These are phyloP conservation scores for Zaprionus bogoriensis DNA, from an alignment of 2,888 invertebrate species.

Conservation along the genomic window DNA sequence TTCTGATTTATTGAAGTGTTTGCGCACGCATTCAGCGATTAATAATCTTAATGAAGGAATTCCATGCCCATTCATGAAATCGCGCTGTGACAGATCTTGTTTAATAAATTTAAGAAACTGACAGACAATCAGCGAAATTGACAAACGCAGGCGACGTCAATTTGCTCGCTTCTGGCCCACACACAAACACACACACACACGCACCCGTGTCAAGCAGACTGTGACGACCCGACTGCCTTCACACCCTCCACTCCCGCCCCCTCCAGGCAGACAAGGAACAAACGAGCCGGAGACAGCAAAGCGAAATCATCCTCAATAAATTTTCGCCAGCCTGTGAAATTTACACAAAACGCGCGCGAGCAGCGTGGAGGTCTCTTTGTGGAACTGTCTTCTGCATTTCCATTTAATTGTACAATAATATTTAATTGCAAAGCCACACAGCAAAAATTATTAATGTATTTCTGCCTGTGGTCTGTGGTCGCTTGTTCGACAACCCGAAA, in stretches of 20 bases:
- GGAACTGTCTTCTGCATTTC: conserved; percentile 50
- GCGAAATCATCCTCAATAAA: conserved; percentile 61
- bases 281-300: conserved; percentile 22
- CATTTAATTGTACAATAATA: conserved; percentile 68
- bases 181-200: no score
- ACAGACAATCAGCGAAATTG: conserved; percentile 59
- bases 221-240: neutral
- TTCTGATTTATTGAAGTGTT: conserved; percentile 27
- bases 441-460: conserved; percentile 56
- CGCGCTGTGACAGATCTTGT: conserved; percentile 39
- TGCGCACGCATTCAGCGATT: neutral
- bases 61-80: conserved; percentile 19
- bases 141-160: conserved; percentile 42
- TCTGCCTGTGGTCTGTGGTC: conserved; percentile 14
- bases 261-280: conserved; percentile 7
- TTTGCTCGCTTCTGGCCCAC: conserved; percentile 40
- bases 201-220: neutral
- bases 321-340: conserved; percentile 51
- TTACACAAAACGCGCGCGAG: conserved; percentile 37
- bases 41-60: conserved; percentile 28
- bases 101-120: conserved; percentile 49
- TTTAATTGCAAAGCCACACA: conserved; percentile 61
- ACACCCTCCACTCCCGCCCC: neutral
- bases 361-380: conserved; percentile 51
- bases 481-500: conserved; percentile 1